These are phyloP conservation scores for Hydrolagus affinis DNA, from an alignment of 2,113 vertebrate genomes.

Conservation along the genomic window DNA sequence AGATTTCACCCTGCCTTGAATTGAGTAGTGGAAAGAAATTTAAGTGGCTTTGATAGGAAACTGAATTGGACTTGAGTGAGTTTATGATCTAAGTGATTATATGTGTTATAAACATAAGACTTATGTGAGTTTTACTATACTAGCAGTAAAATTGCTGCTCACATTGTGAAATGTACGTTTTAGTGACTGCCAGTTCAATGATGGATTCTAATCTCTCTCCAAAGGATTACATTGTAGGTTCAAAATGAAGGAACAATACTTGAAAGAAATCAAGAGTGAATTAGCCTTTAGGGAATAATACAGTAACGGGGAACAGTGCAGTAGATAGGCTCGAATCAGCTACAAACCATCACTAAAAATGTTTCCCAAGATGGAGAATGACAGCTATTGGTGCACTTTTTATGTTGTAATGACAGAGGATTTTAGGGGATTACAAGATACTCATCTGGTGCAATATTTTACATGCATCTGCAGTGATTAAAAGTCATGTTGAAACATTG, in stretches of 20 bases:
- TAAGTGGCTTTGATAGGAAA: too few species aligned
- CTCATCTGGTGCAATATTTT: not conserved
- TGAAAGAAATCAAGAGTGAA: not conserved
- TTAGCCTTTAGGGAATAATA: not conserved
- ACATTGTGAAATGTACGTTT: not conserved
- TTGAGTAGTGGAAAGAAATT: too few species aligned
- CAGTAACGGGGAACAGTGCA: not conserved
- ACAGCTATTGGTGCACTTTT: too few species aligned
- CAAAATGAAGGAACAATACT: not conserved
- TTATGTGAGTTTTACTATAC: too few species aligned
- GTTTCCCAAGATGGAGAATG: too few species aligned
- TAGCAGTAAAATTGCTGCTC: not conserved
- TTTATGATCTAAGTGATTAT: too few species aligned
- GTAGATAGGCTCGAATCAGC: not conserved
- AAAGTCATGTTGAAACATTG: not conserved
- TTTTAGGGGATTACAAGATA: not conserved
- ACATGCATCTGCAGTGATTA: not conserved
- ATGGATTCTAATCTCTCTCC: not conserved
- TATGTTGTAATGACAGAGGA: constrained; percentile 1
- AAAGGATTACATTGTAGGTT: not conserved
- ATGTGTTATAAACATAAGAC: too few species aligned
- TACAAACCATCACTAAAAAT: not conserved
- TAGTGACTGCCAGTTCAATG: not conserved
- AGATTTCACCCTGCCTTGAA: too few species aligned
- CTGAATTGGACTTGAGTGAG: too few species aligned